Percentiles rank a stretch among this genome's conserved stretches.
phyloP scores from a whole-genome alignment of 1,140 invertebrate genomes.

The Coptotermes formosanus region DNA sequence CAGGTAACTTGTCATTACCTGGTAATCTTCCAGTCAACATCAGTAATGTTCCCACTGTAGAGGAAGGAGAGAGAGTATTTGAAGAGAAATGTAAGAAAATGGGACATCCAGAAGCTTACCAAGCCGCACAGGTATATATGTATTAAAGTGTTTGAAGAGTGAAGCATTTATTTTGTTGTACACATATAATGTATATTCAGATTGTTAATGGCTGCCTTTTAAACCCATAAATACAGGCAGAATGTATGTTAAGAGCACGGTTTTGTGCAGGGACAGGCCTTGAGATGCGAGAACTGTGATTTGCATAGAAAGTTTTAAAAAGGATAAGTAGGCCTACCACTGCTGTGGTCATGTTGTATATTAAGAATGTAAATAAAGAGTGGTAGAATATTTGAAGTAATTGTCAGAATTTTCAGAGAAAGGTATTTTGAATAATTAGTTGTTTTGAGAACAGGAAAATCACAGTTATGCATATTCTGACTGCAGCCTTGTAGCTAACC shows the following conservation, averaged over 20 bases:
- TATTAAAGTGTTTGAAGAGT: not conserved
- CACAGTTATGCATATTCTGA: no score
- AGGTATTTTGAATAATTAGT: no score
- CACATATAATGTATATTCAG: not conserved
- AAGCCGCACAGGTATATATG: constrained; percentile 36
- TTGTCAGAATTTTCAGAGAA: no score
- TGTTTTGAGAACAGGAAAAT: no score
- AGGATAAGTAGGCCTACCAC: no score
- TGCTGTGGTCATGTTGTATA: no score
- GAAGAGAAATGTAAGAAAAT: constrained; percentile 51
- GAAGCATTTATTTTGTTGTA: not conserved
- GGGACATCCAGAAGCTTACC: constrained; percentile 41
- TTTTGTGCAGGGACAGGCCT: not conserved
- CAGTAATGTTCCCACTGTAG: constrained; percentile 38
- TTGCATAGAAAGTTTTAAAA: not conserved
- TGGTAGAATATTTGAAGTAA: no score
- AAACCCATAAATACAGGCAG: not conserved
- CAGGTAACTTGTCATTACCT: not conserved
- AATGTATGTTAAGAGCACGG: not conserved
- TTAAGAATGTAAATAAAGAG: no score
- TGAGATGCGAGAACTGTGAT: not conserved
- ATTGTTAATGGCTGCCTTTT: not conserved
- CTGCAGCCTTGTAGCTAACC: no score
- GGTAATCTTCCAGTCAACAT: constrained; percentile 27
- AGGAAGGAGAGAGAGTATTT: constrained; percentile 44